These are phyloP conservation scores for Caenorhabditis imperialis DNA, from an alignment of 2,888 invertebrate species.

Conservation along the genomic window DNA sequence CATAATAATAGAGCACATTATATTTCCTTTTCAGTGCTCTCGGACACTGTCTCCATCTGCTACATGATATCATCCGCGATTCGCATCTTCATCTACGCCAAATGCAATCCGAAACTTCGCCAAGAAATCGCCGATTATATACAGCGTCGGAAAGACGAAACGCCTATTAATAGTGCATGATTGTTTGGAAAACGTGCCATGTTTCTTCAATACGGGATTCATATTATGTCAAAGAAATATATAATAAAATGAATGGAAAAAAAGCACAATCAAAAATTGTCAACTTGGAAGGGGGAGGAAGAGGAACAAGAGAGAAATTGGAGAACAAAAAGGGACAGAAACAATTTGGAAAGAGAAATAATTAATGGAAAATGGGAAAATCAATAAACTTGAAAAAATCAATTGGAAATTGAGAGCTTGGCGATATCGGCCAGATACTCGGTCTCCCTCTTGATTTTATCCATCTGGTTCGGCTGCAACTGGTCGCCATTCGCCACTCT, in stretches of 20 bases:
- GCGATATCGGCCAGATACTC: conserved; percentile 63
- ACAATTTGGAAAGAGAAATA: not conserved
- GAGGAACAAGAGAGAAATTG: not conserved
- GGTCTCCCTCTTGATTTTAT: conserved; percentile 70
- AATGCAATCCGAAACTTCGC: conserved; percentile 68
- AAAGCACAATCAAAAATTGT: not conserved
- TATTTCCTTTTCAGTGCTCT: conserved; percentile 50
- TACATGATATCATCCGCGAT: conserved; percentile 68
- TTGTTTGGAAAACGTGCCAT: conserved; percentile 3
- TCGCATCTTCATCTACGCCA: conserved; percentile 67
- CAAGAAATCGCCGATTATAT: conserved; percentile 63
- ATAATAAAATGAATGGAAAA: conserved; percentile 12
- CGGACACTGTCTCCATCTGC: conserved; percentile 66
- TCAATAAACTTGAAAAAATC: not conserved
- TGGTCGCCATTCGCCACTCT: conserved; percentile 62
- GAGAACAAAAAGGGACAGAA: conserved; percentile 1
- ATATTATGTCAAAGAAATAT: conserved; percentile 32
- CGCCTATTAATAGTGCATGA: conserved; percentile 27
- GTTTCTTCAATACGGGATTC: conserved; percentile 32
- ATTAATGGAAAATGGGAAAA: not conserved
- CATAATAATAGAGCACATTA: too few species aligned
- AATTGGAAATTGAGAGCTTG: conserved; percentile 39
- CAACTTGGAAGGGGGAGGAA: not conserved
- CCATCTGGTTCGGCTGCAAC: conserved; percentile 75
- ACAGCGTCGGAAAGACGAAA: conserved; percentile 25